phyloP scores from a whole-genome alignment of 2,797 vertebrate species.

The Diglossa cyanea region DNA sequence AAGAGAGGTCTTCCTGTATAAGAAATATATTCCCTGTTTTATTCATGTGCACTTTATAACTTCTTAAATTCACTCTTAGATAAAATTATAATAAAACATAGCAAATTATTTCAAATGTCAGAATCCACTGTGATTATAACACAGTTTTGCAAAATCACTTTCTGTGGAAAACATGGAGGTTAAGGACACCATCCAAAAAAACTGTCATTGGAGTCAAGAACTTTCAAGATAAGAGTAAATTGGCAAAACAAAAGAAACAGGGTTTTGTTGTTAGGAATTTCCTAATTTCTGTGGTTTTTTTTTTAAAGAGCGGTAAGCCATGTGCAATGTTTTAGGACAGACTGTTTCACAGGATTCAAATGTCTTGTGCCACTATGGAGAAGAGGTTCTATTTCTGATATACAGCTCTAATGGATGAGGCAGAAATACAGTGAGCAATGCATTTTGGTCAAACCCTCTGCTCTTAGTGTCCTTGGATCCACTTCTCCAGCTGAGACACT shows the following conservation, averaged over 20 bases:
- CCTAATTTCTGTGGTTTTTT: neutral
- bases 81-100: slow-evolving; percentile 42
- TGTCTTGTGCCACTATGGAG: neutral
- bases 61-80: slow-evolving; percentile 35
- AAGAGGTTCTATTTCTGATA: neutral
- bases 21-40: slow-evolving; percentile 62
- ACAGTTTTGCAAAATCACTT: slow-evolving; percentile 54
- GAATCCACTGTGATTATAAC: slow-evolving; percentile 29
- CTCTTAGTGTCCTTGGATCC: neutral
- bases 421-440: neutral
- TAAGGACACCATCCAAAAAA: slow-evolving; percentile 26
- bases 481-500: neutral
- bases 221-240: slow-evolving; percentile 32
- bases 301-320: neutral
- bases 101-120: slow-evolving; percentile 63
- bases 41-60: neutral
- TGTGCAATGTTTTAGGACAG: neutral
- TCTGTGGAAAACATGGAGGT: slow-evolving; percentile 30
- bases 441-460: neutral
- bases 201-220: slow-evolving; percentile 4
- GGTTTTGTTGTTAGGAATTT: neutral
- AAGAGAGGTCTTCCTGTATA: neutral
- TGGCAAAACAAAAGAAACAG: slow-evolving; percentile 9
- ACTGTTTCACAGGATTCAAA: neutral
- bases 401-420: neutral